Conservation (phyloP, 2,797 vertebrate genomes). For the Sandelia bainsii region DNA sequence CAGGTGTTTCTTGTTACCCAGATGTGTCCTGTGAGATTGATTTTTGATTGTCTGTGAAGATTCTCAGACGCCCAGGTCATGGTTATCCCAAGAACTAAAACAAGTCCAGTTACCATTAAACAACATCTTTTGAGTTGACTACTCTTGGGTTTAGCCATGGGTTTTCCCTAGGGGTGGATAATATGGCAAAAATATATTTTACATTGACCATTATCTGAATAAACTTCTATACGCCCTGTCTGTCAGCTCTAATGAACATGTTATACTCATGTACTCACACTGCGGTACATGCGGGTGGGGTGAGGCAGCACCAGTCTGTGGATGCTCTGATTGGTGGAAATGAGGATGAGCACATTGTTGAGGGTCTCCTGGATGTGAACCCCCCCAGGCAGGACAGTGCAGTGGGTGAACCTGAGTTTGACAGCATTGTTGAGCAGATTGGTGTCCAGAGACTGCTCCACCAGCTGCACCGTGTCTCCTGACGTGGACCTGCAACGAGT, state of each 20-base stretch:
- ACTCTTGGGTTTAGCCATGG: too few relatives aligned
- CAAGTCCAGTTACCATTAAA: too few relatives aligned
- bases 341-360: constrained; percentile 88
- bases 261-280: constrained; percentile 85
- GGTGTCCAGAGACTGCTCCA: constrained; percentile 92
- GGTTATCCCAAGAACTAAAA: too few relatives aligned
- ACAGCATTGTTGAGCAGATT: constrained; percentile 91
- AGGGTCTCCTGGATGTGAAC: constrained; percentile 90
- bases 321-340: constrained; percentile 90
- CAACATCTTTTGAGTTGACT: too few relatives aligned
- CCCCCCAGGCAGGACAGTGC: constrained; percentile 88
- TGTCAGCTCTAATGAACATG: neutral
- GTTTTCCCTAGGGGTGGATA: too few relatives aligned
- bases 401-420: constrained; percentile 87
- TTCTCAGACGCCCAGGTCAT: too few relatives aligned
- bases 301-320: constrained; percentile 92
- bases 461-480: constrained; percentile 88
- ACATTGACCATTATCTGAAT: too few relatives aligned
- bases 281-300: constrained; percentile 91
- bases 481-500: constrained; percentile 85
- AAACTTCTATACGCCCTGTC: too few relatives aligned
- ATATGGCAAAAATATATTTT: too few relatives aligned
- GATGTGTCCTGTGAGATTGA: too few relatives aligned
- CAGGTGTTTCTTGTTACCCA: too few relatives aligned
- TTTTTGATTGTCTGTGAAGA: too few relatives aligned